phyloP scores from a whole-genome alignment of 2,113 vertebrate species.

The Scatophagus argus region DNA sequence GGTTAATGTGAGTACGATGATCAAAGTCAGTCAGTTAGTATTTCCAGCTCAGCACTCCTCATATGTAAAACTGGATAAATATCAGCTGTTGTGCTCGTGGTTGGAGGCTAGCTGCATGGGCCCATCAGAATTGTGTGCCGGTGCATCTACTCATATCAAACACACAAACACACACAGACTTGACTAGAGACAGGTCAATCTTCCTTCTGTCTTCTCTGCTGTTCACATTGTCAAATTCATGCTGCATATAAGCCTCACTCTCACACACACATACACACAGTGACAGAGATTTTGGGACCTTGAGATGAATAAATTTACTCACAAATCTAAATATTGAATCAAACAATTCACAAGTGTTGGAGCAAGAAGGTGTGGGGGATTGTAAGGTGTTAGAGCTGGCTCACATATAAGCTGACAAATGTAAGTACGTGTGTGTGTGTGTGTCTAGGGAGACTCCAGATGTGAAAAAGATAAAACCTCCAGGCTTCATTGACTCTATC shows the following conservation, averaged over 20 bases:
- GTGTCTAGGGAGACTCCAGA: background rate
- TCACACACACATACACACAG: background rate
- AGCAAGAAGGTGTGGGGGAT: constrained; percentile 9
- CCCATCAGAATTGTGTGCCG: constrained; percentile 22
- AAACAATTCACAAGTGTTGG: constrained; percentile 21
- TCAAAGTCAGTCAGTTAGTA: constrained; percentile 47
- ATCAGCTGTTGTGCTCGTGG: constrained; percentile 32
- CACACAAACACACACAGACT: constrained; percentile 11
- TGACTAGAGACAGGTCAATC: constrained; percentile 61
- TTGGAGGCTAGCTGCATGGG: constrained; percentile 28
- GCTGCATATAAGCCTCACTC: background rate
- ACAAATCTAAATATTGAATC: constrained; percentile 36
- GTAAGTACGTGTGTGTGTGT: background rate
- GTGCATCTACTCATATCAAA: constrained; percentile 37
- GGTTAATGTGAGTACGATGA: constrained; percentile 69
- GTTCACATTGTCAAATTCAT: constrained; percentile 22
- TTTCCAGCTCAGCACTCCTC: constrained; percentile 46
- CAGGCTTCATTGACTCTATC: constrained; percentile 25
- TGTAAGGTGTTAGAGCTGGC: constrained; percentile 3
- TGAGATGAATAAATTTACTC: constrained; percentile 9
- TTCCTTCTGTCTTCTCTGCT: constrained; percentile 51
- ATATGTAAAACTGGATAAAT: constrained; percentile 60
- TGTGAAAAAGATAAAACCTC: constrained; percentile 21
- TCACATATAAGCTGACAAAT: background rate
- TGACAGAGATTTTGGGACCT: background rate